Percentiles rank a stretch among this genome's conserved stretches.
Conservation (phyloP, 2,888 invertebrate species). For the Rotaria socialis region DNA sequence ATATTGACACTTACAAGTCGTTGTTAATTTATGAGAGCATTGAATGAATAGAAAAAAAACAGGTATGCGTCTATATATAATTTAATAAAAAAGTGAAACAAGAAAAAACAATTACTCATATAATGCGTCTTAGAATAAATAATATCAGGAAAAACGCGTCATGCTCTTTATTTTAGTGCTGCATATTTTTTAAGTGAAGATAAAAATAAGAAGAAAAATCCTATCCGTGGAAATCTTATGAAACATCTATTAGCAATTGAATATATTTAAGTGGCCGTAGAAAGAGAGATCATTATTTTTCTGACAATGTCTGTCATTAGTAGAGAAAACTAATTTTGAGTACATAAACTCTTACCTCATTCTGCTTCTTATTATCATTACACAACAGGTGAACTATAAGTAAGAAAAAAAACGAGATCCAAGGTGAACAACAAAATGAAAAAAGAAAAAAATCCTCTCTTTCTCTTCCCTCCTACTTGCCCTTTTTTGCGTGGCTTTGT, state of each 20-base stretch:
- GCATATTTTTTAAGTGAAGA: neutral
- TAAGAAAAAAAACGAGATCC: neutral
- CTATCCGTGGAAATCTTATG: neutral
- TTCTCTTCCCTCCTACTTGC: conserved; percentile 1
- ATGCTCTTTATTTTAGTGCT: neutral
- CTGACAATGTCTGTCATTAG: neutral
- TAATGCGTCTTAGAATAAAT: neutral
- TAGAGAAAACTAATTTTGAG: neutral
- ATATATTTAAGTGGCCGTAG: neutral
- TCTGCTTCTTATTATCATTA: neutral
- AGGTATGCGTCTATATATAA: neutral
- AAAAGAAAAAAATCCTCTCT: conserved; percentile 6
- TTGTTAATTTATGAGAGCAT: neutral
- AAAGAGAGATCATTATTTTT: neutral
- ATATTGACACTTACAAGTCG: neutral
- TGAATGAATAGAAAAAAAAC: neutral
- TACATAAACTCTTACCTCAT: neutral
- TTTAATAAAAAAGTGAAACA: neutral
- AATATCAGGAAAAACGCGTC: neutral
- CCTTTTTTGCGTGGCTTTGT: neutral
- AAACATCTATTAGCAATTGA: neutral
- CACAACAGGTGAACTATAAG: neutral
- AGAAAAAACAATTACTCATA: neutral
- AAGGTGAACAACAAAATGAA: neutral
- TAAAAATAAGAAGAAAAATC: neutral